Evolutionary conservation across 2,888 invertebrate species (phyloP), one percentile per base, ranked within the genome.

Genomic region (Nipponacmea schrenckii): DNA sequence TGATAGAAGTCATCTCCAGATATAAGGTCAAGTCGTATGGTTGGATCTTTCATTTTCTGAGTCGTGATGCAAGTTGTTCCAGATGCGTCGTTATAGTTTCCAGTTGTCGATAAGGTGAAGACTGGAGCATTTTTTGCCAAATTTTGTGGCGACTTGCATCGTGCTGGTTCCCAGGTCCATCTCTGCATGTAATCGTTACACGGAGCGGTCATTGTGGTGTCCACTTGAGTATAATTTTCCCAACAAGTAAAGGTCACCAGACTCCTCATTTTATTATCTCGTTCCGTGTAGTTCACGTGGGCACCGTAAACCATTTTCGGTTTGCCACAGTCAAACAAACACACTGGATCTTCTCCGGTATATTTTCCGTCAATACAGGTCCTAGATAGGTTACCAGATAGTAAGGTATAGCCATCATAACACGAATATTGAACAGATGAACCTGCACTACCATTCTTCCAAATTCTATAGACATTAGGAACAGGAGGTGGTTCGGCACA

Each of bases 401-500:
- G 44, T 44, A n/a, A 48, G 12, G 1, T 17, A 50, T 64, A 71
- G 24, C 70, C 70, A 63, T 67, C 4, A 63, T 67, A 70, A 62
- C 70, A 70, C 14, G 27, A 20, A 63, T 70, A 63, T 31, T 3
- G 62, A 12, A 63, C 62, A 12, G 46, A 4, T 14, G 63, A 27
- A 17, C 48, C 67, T 48, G 24, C 67, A 64, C 39, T 24, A 24
- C 56, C 67, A n/a, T 31, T 44, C 10, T 64, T 7, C 50, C 67
- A 64, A 17, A n/a, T 27, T 10, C 71, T 67, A 26, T 67, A 64
- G n/a, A 67, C 71, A 50, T 71, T 64, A 17, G 71, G 46, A 17
- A 71, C 67, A n/a, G 71, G 71, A 1, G n/a, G 62, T 2, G 71
- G 71, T 44, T 71, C 71, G 1, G 45, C 17, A 26, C 71, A 71